Conservation (phyloP, 2,797 vertebrate genomes). For the Zenarchopterus dispar region DNA sequence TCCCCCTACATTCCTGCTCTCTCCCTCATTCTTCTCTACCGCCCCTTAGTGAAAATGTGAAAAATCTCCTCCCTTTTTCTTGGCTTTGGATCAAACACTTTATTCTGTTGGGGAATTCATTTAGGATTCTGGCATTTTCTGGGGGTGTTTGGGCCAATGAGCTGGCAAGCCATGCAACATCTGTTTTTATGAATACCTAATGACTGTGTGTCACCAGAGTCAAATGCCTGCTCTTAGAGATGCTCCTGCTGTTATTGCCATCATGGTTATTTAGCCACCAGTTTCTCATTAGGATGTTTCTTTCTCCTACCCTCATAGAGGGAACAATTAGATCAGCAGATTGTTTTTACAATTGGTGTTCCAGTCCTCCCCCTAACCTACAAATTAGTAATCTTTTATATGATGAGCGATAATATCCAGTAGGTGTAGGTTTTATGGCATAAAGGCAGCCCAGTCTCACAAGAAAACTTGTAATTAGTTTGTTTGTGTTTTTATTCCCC, state of each 20-base stretch:
- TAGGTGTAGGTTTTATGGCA: conserved; percentile 23
- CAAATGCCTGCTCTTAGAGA: conserved; percentile 66
- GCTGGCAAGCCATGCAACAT: conserved; percentile 69
- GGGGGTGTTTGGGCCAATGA: conserved; percentile 64
- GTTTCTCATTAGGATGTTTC: conserved; percentile 70
- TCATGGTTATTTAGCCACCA: conserved; percentile 67
- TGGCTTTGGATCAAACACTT: conserved; percentile 71
- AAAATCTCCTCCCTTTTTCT: conserved; percentile 63
- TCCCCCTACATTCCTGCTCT: neutral
- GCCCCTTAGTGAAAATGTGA: conserved; percentile 27
- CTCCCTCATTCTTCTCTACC: neutral
- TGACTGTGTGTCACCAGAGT: conserved; percentile 75
- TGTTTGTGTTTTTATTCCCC: no score
- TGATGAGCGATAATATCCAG: conserved; percentile 38
- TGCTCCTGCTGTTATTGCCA: conserved; percentile 67
- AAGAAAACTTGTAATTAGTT: neutral
- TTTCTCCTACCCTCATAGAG: conserved; percentile 37
- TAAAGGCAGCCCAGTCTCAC: neutral
- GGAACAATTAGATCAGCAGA: conserved; percentile 66
- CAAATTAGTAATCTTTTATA: conserved; percentile 25
- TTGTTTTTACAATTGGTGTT: conserved; percentile 38
- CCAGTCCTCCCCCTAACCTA: conserved; percentile 6
- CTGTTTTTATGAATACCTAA: conserved; percentile 82
- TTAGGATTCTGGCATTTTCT: conserved; percentile 73
- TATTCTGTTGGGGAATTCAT: conserved; percentile 70